Evolutionary conservation across 2,113 vertebrate genomes (phyloP), one percentile per base, ranked within the genome.

Genomic region (Vulpes lagopus): DNA sequence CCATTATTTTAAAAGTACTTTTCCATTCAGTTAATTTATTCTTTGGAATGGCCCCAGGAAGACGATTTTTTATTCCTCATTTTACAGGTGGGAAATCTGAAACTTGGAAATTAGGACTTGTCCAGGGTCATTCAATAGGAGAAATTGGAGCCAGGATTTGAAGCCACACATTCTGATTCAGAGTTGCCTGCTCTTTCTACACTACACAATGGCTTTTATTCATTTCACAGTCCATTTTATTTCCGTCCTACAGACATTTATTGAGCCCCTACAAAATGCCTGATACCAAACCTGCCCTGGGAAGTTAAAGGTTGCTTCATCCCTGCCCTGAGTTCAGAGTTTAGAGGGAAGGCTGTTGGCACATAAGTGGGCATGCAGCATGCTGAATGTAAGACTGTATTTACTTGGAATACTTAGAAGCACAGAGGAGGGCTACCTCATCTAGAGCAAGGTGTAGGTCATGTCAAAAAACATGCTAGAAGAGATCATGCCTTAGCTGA

Each of bases 231-330:
- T 53, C 65, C 89, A 1, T 93, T 84, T 67, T 78, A 53, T 65
- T 92, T 97, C 81, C 53, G 38, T 89, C 80, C 71, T 85, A 25
- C 60, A 53, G 59, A 65, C 20, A 92, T 80, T 60, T 27, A 30
- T 25, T 89, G 83, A 80, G 51, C 10, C 43, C 90, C 81, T 60
- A 53, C 64, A 85, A 53, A 92, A 85, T 89, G 25, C 51, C 78
- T 92, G 23, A n/a, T 84, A 78, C 35, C 88, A 79, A 1, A 57
- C 55, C 38, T 89, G 27, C 62, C 25, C 32, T 79, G 25, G 51
- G n/a, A 55, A 96, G 35, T 23, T 69, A 92, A 51, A 94, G 32
- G 73, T 27, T 89, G 32, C 89, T 67, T 87, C 91, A 60, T 90
- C 57, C 16, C 16, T 91, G 16, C 17, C 23, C 51, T 67, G 55